Percentiles rank a stretch among this genome's conserved stretches.
phyloP scores from a whole-genome alignment of 2,888 invertebrate species.

The Quadroppia sp. region DNA sequence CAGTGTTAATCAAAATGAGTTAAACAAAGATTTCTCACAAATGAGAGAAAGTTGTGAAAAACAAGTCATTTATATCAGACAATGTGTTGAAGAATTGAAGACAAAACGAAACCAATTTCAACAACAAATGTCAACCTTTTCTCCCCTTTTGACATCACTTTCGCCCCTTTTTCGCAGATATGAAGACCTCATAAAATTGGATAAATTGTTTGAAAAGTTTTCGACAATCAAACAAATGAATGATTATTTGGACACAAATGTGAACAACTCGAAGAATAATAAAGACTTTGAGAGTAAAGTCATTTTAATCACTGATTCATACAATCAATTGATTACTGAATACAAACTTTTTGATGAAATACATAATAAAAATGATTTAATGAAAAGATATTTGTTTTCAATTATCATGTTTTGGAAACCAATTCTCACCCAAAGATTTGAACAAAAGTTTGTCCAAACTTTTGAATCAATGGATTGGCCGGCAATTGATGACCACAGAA shows the following conservation, averaged over 20 bases:
- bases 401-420: neutral
- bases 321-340: constrained; percentile 11
- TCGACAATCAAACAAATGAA: neutral
- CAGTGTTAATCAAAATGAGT: neutral
- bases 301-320: neutral
- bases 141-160: neutral
- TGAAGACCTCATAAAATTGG: neutral
- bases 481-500: neutral
- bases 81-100: neutral
- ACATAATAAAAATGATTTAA: constrained; percentile 18
- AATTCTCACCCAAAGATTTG: neutral
- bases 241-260: neutral
- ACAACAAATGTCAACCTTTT: neutral
- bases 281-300: constrained; percentile 2
- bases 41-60: neutral
- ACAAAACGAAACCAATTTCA: neutral
- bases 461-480: constrained; percentile 20
- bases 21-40: neutral
- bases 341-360: neutral
- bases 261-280: neutral
- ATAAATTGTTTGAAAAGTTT: neutral
- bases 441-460: neutral
- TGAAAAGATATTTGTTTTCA: neutral
- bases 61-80: neutral
- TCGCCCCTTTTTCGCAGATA: neutral